Evolutionary conservation across 2,888 invertebrate genomes (phyloP), one percentile per base, ranked within the genome.

Genomic region (Apomyelois bistriatella): DNA sequence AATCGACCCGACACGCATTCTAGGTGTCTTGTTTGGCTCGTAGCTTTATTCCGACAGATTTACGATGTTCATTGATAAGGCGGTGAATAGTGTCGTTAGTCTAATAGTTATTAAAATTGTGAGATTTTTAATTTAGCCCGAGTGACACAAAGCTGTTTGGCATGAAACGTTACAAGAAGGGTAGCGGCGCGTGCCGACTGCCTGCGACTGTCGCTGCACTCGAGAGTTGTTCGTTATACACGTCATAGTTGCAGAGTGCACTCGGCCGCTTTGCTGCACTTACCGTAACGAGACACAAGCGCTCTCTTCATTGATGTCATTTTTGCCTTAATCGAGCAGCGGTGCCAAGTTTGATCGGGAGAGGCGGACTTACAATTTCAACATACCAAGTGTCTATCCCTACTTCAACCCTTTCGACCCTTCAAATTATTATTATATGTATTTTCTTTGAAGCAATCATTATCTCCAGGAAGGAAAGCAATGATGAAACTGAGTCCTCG

Each of bases 141-240:
- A 36, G 22, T 43, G 36, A 46, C 28, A 46, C 28, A 37, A 30
- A 53, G 46, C 52, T 22, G 48, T 37, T 47, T 49, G 49, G 51
- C 22, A 51, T 8, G 36, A 22, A 35, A 53, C 58, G 58, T 53
- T 58, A 64, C 59, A 72, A 77, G 71, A 72, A 77, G 76, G 72
- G 66, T 57, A 74, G 58, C 58, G 76, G 77, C 79, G 76, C 81
- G 81, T 77, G 82, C 79, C 75, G 74, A 62, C 72, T 65, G 73
- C 64, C 72, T 68, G 3, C 15, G 7, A 65, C 72, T 63, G 70
- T 68, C 73, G 71, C 72, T 69, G 74, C 73, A 71, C 79, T 83
- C 76, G 73, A 83, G 81, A 70, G 76, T 66, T 80, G 80, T 85
- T 88, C 84, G 85, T 85, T 87, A 86, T 81, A 76, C 79, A 81